Conservation (phyloP, 1,140 invertebrate genomes). For the Colletes latitarsis region DNA sequence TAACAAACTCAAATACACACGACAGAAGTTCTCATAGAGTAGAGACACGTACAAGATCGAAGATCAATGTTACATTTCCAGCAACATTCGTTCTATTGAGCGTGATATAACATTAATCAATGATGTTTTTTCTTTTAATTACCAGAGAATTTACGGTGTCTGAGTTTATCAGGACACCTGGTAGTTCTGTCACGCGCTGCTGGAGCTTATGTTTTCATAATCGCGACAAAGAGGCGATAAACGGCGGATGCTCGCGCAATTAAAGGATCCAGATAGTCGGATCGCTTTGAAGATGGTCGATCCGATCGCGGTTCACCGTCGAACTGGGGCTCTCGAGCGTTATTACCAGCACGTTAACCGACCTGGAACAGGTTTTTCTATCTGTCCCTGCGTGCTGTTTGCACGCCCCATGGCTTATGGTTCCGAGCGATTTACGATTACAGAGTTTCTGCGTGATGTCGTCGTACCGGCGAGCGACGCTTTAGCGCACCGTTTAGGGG, state of each 20-base stretch:
- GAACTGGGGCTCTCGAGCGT: background rate
- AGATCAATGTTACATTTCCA: too few relatives aligned
- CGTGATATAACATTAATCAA: too few relatives aligned
- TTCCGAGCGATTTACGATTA: background rate
- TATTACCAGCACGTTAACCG: background rate
- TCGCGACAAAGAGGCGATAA: background rate
- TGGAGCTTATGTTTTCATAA: background rate
- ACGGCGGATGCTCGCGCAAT: background rate
- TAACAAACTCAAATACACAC: background rate
- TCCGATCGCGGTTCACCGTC: background rate
- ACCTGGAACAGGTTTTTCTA: conserved; percentile 21
- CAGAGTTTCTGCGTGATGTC: background rate
- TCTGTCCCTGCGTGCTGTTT: background rate
- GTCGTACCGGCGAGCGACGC: background rate
- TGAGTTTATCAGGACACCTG: conserved; percentile 1
- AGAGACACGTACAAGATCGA: too few relatives aligned
- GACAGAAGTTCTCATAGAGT: too few relatives aligned
- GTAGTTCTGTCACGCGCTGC: background rate
- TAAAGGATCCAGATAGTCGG: background rate
- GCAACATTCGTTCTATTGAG: too few relatives aligned
- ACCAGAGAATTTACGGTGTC: background rate
- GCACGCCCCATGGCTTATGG: background rate
- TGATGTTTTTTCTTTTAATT: conserved; percentile 3
- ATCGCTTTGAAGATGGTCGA: background rate
- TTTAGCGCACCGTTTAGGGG: background rate